Evolutionary conservation across 2,888 invertebrate species (phyloP).

Genomic region (Hartigia nigra): DNA sequence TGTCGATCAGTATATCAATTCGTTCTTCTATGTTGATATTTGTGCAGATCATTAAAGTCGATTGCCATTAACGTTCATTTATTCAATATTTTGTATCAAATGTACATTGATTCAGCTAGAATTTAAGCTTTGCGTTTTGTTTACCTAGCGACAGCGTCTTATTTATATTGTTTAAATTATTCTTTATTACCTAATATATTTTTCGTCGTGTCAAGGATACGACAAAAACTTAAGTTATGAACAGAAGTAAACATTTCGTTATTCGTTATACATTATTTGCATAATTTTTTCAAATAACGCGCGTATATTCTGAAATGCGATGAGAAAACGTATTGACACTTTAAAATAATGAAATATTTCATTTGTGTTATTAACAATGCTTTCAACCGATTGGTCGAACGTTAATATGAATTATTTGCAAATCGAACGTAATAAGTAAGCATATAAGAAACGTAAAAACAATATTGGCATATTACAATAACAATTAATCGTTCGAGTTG

Average conservation of each 20-base stretch:
- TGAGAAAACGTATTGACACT: not conserved
- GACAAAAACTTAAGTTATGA: not conserved
- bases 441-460: too few species aligned
- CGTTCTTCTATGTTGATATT: not conserved
- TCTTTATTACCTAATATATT: not conserved
- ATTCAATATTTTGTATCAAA: too few species aligned
- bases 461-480: too few species aligned
- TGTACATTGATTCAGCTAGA: too few species aligned
- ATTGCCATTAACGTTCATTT: not conserved
- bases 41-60: not conserved
- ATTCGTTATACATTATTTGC: not conserved
- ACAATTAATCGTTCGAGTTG: too few species aligned
- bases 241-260: not conserved
- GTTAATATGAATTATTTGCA: too few species aligned
- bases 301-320: not conserved
- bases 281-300: not conserved
- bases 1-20: too few species aligned
- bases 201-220: not conserved
- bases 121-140: too few species aligned
- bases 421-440: too few species aligned
- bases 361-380: too few species aligned
- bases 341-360: not conserved
- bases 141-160: not conserved
- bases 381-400: too few species aligned
- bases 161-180: not conserved